These are phyloP conservation scores for Festucalex cinctus DNA, from an alignment of 2,113 vertebrate genomes.

Conservation along the genomic window DNA sequence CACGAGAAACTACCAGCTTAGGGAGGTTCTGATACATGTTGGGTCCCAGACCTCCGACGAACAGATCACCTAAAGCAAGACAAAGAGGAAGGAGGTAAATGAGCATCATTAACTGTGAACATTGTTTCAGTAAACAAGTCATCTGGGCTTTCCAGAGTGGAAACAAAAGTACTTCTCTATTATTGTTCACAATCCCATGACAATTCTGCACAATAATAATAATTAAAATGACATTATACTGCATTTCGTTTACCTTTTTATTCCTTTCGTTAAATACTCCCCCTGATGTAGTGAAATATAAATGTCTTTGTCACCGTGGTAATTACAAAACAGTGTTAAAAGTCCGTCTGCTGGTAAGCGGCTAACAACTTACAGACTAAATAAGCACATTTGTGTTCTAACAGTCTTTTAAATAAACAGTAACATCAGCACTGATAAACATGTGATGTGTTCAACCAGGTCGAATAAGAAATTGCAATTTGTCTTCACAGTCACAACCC, in stretches of 20 bases:
- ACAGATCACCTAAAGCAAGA: constrained; percentile 82
- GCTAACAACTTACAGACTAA: background rate
- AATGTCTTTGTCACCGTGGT: background rate
- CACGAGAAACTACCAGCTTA: constrained; percentile 91
- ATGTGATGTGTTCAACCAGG: too few relatives aligned
- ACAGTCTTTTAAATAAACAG: background rate
- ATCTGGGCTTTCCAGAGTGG: background rate
- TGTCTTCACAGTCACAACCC: too few relatives aligned
- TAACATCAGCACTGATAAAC: too few relatives aligned
- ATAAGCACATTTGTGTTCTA: background rate
- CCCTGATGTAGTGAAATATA: background rate
- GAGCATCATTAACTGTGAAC: background rate
- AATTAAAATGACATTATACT: background rate
- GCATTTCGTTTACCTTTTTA: background rate
- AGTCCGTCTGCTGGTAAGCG: background rate
- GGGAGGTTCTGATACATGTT: constrained; percentile 97
- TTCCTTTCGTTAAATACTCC: background rate
- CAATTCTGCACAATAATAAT: too few relatives aligned
- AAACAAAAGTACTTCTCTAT: background rate
- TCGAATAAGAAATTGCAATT: too few relatives aligned
- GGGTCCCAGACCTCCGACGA: constrained; percentile 89
- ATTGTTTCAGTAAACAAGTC: background rate
- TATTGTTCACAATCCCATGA: too few relatives aligned
- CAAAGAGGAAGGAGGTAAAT: background rate
- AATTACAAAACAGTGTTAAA: background rate